Evolutionary conservation across 2,888 invertebrate species (phyloP).

Genomic region (Brenthis ino): DNA sequence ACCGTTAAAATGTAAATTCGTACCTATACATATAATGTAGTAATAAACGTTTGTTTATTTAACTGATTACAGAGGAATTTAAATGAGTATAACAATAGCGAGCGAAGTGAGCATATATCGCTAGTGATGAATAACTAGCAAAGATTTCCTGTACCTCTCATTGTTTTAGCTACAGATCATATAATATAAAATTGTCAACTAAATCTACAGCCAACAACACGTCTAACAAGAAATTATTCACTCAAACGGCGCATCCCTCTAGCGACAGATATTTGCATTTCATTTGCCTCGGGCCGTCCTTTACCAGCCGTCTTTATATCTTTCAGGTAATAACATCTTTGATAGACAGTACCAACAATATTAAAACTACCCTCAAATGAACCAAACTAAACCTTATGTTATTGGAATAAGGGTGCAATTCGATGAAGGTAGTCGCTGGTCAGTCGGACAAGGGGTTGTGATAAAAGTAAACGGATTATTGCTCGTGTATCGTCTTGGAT

Average conservation of each 20-base stretch:
- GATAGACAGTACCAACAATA: conserved; percentile 60
- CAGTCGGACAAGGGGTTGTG: conserved; percentile 64
- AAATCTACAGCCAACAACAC: conserved; percentile 10
- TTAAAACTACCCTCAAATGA: conserved; percentile 19
- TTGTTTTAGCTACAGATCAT: too few relatives aligned
- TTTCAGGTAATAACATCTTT: conserved; percentile 81
- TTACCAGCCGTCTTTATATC: conserved; percentile 63
- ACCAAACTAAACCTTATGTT: conserved; percentile 41
- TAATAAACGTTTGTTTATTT: too few relatives aligned
- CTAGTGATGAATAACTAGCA: too few relatives aligned
- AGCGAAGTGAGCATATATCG: too few relatives aligned
- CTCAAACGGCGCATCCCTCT: conserved; percentile 41
- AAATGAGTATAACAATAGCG: too few relatives aligned
- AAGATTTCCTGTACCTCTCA: too few relatives aligned
- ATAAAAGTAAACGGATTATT: conserved; percentile 81
- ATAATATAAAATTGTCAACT: not conserved
- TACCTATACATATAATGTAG: too few relatives aligned
- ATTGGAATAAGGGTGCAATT: conserved; percentile 33
- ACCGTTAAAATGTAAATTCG: too few relatives aligned
- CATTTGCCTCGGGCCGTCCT: conserved; percentile 64
- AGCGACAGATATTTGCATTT: conserved; percentile 76
- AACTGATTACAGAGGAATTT: too few relatives aligned
- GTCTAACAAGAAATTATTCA: conserved; percentile 38
- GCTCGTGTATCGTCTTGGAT: conserved; percentile 68
- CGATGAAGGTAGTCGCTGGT: conserved; percentile 44